A percentile compares a stretch with the other conserved stretches of the same genome.
Conservation (phyloP, 35 echinoderm and acorn worm genomes). For the Nesometra sesokonis region DNA sequence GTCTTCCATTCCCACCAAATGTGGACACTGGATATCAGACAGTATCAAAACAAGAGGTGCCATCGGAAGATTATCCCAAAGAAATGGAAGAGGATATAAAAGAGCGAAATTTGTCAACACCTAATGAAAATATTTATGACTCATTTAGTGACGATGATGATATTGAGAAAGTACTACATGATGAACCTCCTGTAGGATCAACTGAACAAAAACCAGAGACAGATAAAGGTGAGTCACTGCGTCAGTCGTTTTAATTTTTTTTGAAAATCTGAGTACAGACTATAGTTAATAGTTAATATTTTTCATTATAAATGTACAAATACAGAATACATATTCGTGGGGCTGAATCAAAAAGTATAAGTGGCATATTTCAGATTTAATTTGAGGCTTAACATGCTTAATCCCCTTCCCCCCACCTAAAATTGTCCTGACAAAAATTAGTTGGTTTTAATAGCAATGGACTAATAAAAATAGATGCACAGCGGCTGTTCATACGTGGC, state of each 20-base stretch:
- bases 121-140: background rate
- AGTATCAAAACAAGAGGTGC: background rate
- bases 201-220: background rate
- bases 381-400: too few relatives aligned
- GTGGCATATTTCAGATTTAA: too few relatives aligned
- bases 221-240: background rate
- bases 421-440: too few relatives aligned
- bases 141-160: constrained; percentile 11
- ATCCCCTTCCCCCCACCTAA: too few relatives aligned
- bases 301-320: too few relatives aligned
- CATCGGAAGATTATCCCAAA: background rate
- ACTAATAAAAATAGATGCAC: too few relatives aligned
- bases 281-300: too few relatives aligned
- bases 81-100: background rate
- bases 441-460: too few relatives aligned
- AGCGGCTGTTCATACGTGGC: too few relatives aligned
- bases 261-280: background rate
- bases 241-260: background rate
- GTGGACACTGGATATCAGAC: background rate
- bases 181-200: background rate
- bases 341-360: too few relatives aligned
- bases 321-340: too few relatives aligned
- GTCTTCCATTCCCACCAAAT: background rate
- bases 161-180: background rate
- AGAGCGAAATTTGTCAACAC: too few relatives aligned